Evolutionary conservation across 2,888 invertebrate species (phyloP).

Genomic region (Nowickia ferox): DNA sequence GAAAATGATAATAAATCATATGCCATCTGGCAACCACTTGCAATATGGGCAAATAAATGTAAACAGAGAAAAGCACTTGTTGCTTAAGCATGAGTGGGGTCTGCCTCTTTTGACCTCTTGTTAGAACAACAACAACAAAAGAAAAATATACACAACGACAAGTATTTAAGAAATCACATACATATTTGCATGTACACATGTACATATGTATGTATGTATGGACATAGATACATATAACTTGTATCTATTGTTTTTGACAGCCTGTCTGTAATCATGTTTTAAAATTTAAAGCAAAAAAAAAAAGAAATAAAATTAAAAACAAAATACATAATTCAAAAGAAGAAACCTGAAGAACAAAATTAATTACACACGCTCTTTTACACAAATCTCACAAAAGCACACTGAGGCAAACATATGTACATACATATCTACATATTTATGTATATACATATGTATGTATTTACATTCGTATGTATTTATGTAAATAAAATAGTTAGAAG

Average conservation of each 20-base stretch:
- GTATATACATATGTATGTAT: neutral
- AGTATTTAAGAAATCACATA: neutral
- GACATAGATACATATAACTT: neutral
- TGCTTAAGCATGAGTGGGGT: slow-evolving; percentile 8
- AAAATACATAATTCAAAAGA: slow-evolving; percentile 8
- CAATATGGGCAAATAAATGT: neutral
- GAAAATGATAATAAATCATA: no score
- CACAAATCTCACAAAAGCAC: neutral
- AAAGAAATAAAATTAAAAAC: neutral
- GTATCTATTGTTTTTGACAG: slow-evolving; percentile 39
- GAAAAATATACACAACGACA: no score
- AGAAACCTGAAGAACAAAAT: slow-evolving; percentile 9
- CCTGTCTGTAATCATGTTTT: slow-evolving; percentile 42
- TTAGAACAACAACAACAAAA: neutral
- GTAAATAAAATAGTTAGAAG: neutral
- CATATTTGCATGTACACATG: neutral
- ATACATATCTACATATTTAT: neutral
- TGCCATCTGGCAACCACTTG: no score
- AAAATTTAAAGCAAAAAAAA: slow-evolving; percentile 2
- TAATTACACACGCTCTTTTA: slow-evolving; percentile 8
- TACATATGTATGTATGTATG: neutral
- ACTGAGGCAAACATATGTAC: neutral
- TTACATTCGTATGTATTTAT: neutral
- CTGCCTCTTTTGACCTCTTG: slow-evolving; percentile 28
- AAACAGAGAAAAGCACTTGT: slow-evolving; percentile 50